These are phyloP conservation scores for Scaptomyza hsui DNA, from an alignment of 1,140 invertebrate species.

Conservation along the genomic window DNA sequence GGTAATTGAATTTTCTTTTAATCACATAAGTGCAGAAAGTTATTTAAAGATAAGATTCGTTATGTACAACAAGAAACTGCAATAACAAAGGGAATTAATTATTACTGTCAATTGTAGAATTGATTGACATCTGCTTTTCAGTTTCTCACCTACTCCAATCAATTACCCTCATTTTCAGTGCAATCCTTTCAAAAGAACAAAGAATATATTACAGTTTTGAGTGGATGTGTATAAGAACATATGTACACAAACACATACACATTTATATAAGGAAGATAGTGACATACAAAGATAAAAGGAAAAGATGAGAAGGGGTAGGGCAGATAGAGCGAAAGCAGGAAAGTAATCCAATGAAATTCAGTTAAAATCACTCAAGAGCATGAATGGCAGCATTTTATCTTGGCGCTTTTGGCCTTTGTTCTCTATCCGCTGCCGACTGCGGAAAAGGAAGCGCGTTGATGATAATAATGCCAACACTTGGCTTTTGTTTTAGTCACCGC, in stretches of 20 bases:
- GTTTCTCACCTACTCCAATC: constrained; percentile 14
- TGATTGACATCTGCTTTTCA: constrained; percentile 34
- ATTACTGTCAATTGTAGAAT: constrained; percentile 21
- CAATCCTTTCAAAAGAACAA: constrained; percentile 30
- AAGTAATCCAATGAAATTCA: constrained; percentile 63
- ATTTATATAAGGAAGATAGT: neutral
- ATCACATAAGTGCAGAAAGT: neutral
- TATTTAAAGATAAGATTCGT: neutral
- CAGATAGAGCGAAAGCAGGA: constrained; percentile 16
- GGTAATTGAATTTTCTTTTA: too few species aligned
- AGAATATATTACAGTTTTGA: constrained; percentile 33
- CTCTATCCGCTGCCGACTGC: constrained; percentile 27
- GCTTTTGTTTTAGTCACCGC: constrained; percentile 70
- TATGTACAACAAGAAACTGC: neutral
- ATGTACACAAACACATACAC: constrained; percentile 19
- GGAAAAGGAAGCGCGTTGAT: constrained; percentile 78
- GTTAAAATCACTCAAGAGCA: constrained; percentile 79
- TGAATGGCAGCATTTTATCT: constrained; percentile 74
- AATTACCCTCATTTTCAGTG: constrained; percentile 19
- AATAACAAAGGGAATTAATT: neutral
- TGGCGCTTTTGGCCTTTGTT: constrained; percentile 58
- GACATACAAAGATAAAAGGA: neutral
- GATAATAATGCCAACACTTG: constrained; percentile 78
- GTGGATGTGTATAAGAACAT: neutral
- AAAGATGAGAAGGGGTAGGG: neutral